Evolutionary conservation across 2,888 invertebrate genomes (phyloP).

Genomic region (Alviniconcha strummeri): DNA sequence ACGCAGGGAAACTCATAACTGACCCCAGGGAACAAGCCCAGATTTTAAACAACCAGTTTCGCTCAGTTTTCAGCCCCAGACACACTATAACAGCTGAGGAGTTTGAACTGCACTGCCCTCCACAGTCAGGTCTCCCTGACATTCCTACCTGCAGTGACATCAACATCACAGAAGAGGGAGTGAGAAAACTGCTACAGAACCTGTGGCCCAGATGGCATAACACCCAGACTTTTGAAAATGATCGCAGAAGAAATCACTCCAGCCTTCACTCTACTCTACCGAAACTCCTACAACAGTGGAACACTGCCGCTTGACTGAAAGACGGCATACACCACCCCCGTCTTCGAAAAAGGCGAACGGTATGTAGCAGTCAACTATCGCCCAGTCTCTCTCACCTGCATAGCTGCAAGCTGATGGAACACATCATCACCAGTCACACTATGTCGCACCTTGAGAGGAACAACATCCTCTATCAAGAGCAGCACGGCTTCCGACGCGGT

Average conservation of each 20-base stretch:
- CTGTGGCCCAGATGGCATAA: conserved; percentile 8
- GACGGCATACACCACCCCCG: background rate
- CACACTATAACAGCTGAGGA: conserved; percentile 16
- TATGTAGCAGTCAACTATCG: background rate
- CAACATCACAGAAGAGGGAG: background rate
- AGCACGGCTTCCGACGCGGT: conserved; percentile 12
- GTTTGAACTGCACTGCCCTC: background rate
- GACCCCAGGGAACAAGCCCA: conserved; percentile 8
- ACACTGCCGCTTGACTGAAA: conserved; percentile 6
- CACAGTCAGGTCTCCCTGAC: background rate
- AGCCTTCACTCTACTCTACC: conserved; percentile 15
- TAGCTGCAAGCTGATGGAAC: conserved; percentile 13
- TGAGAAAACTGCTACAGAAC: conserved; percentile 7
- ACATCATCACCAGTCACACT: background rate
- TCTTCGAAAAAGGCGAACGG: conserved; percentile 8
- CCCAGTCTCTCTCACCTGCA: conserved; percentile 6
- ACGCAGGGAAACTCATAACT: conserved; percentile 15
- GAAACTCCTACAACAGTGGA: background rate
- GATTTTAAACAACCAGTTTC: background rate
- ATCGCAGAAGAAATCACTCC: background rate
- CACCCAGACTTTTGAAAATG: background rate
- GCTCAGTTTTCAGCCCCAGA: conserved; percentile 7
- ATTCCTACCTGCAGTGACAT: background rate
- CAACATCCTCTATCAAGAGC: background rate
- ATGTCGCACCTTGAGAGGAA: conserved; percentile 10